phyloP scores from a whole-genome alignment of 2,888 invertebrate species.

The Invenusta paracnida region DNA sequence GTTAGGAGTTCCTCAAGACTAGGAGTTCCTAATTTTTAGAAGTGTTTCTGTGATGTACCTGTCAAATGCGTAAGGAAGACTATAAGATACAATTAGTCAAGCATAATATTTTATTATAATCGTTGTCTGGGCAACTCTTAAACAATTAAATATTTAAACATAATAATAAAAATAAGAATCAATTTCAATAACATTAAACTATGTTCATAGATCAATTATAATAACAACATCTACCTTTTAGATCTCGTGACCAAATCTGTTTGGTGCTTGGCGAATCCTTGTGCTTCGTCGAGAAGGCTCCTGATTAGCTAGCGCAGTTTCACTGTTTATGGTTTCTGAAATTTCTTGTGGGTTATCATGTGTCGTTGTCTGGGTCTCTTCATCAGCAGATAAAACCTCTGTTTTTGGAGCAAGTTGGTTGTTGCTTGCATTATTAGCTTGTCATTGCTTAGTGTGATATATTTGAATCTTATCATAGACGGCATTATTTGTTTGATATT shows the following conservation, averaged over 20 bases:
- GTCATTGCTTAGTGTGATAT: background rate
- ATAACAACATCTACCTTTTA: background rate
- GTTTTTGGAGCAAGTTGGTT: constrained; percentile 22
- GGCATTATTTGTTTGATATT: background rate
- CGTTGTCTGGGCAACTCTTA: background rate
- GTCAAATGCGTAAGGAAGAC: background rate
- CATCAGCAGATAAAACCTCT: constrained; percentile 8
- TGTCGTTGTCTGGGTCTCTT: constrained; percentile 7
- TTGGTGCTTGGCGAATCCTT: constrained; percentile 15
- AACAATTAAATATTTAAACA: background rate
- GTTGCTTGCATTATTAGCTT: background rate
- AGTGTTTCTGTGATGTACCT: background rate
- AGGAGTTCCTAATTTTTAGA: no score
- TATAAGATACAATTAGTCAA: background rate
- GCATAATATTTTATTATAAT: background rate
- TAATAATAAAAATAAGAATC: background rate
- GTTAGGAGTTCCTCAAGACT: no score
- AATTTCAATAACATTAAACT: background rate
- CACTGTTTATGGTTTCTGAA: background rate
- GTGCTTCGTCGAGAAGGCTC: constrained; percentile 15
- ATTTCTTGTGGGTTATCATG: constrained; percentile 15
- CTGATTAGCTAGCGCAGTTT: background rate
- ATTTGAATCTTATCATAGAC: background rate
- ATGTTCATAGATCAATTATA: constrained; percentile 1
- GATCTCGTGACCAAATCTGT: constrained; percentile 3